Conservation (phyloP, 1,140 invertebrate species). For the Euwallacea fornicatus region DNA sequence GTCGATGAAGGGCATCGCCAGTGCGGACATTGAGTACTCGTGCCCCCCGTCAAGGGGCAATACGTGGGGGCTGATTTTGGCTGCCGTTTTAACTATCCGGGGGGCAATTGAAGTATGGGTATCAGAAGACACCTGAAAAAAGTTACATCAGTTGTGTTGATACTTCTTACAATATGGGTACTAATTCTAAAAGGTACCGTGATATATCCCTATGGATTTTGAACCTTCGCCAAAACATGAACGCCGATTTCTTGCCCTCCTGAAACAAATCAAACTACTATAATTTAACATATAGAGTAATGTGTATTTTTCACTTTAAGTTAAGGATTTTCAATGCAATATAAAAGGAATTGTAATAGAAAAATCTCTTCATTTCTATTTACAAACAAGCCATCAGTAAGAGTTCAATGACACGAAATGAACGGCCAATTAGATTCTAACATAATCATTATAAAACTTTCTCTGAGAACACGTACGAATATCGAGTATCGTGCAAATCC, state of each 20-base stretch:
- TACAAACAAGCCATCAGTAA: not conserved
- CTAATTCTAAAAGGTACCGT: conserved; percentile 51
- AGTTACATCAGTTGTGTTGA: not conserved
- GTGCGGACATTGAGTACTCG: conserved; percentile 57
- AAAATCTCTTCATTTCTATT: too few species aligned
- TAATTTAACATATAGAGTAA: too few species aligned
- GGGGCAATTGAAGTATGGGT: conserved; percentile 20
- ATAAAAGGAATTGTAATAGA: too few species aligned
- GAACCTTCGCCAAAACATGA: conserved; percentile 66
- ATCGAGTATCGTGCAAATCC: conserved; percentile 23
- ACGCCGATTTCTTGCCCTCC: conserved; percentile 55
- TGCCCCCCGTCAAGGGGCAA: conserved; percentile 36
- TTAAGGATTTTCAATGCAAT: too few species aligned
- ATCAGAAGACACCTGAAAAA: conserved; percentile 33
- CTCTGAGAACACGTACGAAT: conserved; percentile 20
- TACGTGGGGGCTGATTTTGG: conserved; percentile 15
- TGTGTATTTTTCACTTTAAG: too few species aligned
- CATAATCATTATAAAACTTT: conserved; percentile 30
- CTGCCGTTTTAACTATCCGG: conserved; percentile 15
- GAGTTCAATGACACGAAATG: conserved; percentile 23
- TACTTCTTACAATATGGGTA: not conserved
- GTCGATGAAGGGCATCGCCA: conserved; percentile 92
- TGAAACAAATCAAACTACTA: conserved; percentile 50
- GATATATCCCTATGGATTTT: conserved; percentile 67
- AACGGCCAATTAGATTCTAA: conserved; percentile 8